Conservation (phyloP, 2,888 invertebrate genomes). For the Torymus auratus region DNA sequence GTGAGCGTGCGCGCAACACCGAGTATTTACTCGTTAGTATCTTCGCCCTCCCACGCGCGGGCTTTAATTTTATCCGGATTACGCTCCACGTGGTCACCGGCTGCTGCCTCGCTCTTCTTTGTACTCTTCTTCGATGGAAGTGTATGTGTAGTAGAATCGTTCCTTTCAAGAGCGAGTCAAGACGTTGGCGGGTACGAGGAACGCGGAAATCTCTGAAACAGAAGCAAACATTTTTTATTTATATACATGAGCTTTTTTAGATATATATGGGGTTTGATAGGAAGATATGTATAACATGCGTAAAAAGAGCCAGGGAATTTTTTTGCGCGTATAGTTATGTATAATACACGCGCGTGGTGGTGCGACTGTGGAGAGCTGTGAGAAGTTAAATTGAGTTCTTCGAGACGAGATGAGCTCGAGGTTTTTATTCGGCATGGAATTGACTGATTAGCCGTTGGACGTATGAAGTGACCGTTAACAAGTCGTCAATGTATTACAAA, state of each 20-base stretch:
- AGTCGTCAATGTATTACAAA: no score
- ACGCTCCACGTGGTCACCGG: conserved; percentile 58
- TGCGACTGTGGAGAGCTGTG: not conserved
- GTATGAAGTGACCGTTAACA: no score
- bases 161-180: not conserved
- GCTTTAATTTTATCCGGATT: conserved; percentile 71
- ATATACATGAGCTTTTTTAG: not conserved
- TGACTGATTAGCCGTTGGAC: no score
- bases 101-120: not conserved
- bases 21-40: conserved; percentile 64
- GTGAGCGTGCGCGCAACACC: conserved; percentile 33
- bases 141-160: no score
- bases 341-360: no score
- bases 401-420: not conserved
- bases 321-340: no score
- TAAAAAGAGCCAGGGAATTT: no score
- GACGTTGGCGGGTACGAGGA: not conserved
- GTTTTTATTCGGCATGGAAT: no score
- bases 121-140: not conserved
- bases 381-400: conserved; percentile 1
- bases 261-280: not conserved
- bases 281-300: no score
- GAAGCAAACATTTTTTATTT: conserved; percentile 38
- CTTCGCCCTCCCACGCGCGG: conserved; percentile 65
- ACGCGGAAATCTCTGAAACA: conserved; percentile 45